phyloP scores from a whole-genome alignment of 2,797 vertebrate genomes.

The Hoplostethus atlanticus region DNA sequence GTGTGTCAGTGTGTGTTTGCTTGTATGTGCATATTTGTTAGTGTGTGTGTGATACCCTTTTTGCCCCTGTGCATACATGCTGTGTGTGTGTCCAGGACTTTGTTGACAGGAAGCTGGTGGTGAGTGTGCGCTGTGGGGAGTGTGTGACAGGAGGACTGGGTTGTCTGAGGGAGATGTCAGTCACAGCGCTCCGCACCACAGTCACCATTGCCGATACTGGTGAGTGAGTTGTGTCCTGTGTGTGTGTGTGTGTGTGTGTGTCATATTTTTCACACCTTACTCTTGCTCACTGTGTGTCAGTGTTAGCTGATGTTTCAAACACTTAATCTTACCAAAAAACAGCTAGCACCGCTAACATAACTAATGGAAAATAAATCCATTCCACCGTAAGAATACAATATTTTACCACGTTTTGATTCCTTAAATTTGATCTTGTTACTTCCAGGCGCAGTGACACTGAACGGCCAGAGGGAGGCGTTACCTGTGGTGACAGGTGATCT shows the following conservation, averaged over 20 bases:
- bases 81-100: conserved; percentile 85
- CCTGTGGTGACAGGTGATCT: conserved; percentile 85
- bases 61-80: neutral
- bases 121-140: conserved; percentile 79
- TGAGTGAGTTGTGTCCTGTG: conserved; percentile 53
- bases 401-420: too few relatives aligned
- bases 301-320: too few relatives aligned
- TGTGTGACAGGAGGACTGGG: conserved; percentile 71
- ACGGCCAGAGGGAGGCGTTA: conserved; percentile 81
- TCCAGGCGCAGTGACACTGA: conserved; percentile 85
- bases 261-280: too few relatives aligned
- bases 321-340: too few relatives aligned
- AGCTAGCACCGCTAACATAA: too few relatives aligned
- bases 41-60: neutral
- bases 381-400: too few relatives aligned
- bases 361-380: too few relatives aligned
- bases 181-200: conserved; percentile 81
- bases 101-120: conserved; percentile 83
- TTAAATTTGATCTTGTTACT: conserved; percentile 11
- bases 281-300: too few relatives aligned
- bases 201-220: conserved; percentile 87
- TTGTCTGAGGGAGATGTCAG: conserved; percentile 83
- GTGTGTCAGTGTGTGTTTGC: conserved; percentile 2
- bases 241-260: too few relatives aligned
- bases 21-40: neutral